Conservation (phyloP, 2,113 vertebrate species). For the Stomatorhinus ivindoensis region DNA sequence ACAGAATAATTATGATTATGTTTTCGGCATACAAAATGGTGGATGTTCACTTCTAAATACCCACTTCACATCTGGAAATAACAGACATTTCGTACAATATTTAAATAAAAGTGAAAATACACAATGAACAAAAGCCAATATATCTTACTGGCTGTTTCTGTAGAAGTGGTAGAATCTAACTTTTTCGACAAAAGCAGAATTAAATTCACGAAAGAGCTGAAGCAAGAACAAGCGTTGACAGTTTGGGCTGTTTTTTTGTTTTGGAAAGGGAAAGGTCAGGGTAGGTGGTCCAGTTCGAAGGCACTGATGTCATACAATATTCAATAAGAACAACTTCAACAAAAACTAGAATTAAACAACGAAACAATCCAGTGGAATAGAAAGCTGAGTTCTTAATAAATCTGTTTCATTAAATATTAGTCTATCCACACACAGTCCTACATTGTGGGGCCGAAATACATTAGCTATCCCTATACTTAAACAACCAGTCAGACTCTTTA, state of each 20-base stretch:
- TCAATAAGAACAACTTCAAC: not conserved
- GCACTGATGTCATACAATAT: not conserved
- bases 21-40: not conserved
- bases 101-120: not conserved
- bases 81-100: not conserved
- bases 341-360: not conserved
- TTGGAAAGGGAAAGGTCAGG: not conserved
- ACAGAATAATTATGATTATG: not conserved
- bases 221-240: too few relatives aligned
- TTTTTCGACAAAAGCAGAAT: not conserved
- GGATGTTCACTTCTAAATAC: not conserved
- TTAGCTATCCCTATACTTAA: constrained; percentile 45
- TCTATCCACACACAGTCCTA: constrained; percentile 46
- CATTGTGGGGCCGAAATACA: not conserved
- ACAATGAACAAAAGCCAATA: not conserved
- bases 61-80: not conserved
- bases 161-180: not conserved
- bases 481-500: constrained; percentile 21
- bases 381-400: not conserved
- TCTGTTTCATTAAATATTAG: not conserved
- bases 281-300: not conserved
- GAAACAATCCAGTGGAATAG: not conserved
- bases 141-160: not conserved
- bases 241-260: not conserved
- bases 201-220: not conserved